Evolutionary conservation across 2,888 invertebrate genomes (phyloP).

Genomic region (Ligdia adustata): DNA sequence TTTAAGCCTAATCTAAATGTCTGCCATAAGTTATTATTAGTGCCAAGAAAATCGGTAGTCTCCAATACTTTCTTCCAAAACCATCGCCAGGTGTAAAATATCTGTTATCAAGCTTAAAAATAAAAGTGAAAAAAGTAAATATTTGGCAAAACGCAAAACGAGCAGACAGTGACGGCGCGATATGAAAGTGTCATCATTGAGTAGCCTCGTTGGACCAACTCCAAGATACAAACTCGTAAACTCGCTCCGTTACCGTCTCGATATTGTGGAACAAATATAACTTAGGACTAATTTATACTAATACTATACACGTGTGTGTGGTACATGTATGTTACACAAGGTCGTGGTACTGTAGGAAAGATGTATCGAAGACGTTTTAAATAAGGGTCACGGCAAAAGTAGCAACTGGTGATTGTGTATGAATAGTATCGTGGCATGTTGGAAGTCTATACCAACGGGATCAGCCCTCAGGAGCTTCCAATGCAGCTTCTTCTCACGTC

Average conservation of each 20-base stretch:
- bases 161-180: conserved; percentile 14
- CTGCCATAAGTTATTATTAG: too few relatives aligned
- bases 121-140: neutral
- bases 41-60: too few relatives aligned
- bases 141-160: conserved; percentile 16
- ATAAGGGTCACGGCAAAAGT: too few relatives aligned
- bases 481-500: too few relatives aligned
- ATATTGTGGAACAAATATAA: conserved; percentile 8
- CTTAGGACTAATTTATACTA: neutral
- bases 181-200: conserved; percentile 31
- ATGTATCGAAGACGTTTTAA: too few relatives aligned
- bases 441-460: too few relatives aligned
- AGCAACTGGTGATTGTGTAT: too few relatives aligned
- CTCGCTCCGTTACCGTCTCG: conserved; percentile 17
- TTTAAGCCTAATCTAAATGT: too few relatives aligned
- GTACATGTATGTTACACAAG: neutral
- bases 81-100: neutral
- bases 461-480: too few relatives aligned
- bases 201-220: conserved; percentile 28
- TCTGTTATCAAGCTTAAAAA: conserved; percentile 11
- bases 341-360: too few relatives aligned
- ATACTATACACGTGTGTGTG: neutral
- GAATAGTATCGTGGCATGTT: too few relatives aligned
- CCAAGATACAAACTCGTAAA: conserved; percentile 33
- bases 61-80: too few relatives aligned